Percentiles rank a stretch among this genome's conserved stretches.
phyloP scores from a whole-genome alignment of 2,797 vertebrate genomes.

The Esox masquinongy region DNA sequence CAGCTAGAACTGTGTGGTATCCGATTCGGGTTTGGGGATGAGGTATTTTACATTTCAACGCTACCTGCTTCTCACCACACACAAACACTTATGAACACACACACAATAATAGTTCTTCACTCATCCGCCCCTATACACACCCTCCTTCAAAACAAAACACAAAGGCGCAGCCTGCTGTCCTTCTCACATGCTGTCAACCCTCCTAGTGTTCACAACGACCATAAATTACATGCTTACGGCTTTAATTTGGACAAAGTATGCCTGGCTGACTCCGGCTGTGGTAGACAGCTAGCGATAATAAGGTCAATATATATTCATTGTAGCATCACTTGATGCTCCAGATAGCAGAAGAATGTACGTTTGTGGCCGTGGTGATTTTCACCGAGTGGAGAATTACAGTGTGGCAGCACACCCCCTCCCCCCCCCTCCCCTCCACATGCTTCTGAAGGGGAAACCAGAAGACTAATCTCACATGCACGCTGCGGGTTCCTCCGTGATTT shows the following conservation, averaged over 20 bases:
- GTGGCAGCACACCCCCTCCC: not conserved
- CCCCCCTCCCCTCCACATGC: conserved; percentile 1
- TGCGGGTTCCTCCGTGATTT: conserved; percentile 71
- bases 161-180: conserved; percentile 30
- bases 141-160: conserved; percentile 19
- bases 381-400: not conserved
- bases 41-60: conserved; percentile 50
- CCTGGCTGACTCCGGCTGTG: conserved; percentile 74
- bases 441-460: conserved; percentile 49
- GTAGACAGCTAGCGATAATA: conserved; percentile 78
- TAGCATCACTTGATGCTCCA: conserved; percentile 76
- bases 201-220: conserved; percentile 55
- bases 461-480: conserved; percentile 75
- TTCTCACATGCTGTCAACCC: conserved; percentile 44
- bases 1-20: conserved; percentile 37
- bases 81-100: not conserved
- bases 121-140: conserved; percentile 26
- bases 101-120: not conserved
- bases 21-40: conserved; percentile 36
- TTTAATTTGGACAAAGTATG: conserved; percentile 79
- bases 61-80: conserved; percentile 59
- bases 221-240: conserved; percentile 79
- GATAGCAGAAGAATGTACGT: conserved; percentile 61
- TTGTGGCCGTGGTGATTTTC: conserved; percentile 11
- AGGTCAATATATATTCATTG: conserved; percentile 85